A percentile compares a stretch with the other conserved stretches of the same genome.
phyloP scores from a whole-genome alignment of 1,140 invertebrate genomes.

The Diuraphis noxia region DNA sequence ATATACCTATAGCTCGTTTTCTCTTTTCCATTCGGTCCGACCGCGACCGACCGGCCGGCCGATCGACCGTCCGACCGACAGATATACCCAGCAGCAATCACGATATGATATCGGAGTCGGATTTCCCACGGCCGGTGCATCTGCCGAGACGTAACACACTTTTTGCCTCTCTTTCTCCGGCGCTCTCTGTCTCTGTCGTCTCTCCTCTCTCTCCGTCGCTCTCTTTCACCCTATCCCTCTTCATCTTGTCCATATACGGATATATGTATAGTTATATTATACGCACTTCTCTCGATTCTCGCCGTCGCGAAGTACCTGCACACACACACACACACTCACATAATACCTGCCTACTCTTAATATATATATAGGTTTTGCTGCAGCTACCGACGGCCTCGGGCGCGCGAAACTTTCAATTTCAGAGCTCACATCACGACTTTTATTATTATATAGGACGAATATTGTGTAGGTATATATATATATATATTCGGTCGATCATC shows the following conservation, averaged over 20 bases:
- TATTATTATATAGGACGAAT: neutral
- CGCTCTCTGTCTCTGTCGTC: too few relatives aligned
- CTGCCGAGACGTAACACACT: conserved; percentile 31
- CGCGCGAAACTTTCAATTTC: neutral
- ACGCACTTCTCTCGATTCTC: neutral
- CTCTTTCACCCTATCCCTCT: neutral
- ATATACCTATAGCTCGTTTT: neutral
- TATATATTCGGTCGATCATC: neutral
- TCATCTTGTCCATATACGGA: neutral
- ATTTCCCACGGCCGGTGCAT: conserved; percentile 36
- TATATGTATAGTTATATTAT: too few relatives aligned
- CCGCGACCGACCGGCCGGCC: neutral
- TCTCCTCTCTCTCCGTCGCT: too few relatives aligned
- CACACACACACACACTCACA: neutral
- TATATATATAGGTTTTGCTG: neutral
- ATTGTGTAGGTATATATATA: too few relatives aligned
- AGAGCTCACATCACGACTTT: neutral
- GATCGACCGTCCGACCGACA: neutral
- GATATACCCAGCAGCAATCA: conserved; percentile 29
- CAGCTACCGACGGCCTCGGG: neutral
- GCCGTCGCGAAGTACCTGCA: neutral
- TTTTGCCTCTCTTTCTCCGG: conserved; percentile 5
- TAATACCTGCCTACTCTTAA: neutral
- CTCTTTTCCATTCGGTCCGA: neutral
- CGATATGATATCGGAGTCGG: conserved; percentile 28